A percentile compares a stretch with the other conserved stretches of the same genome.
These are phyloP conservation scores for Ochropacha duplaris DNA, from an alignment of 2,888 invertebrate genomes.

Conservation along the genomic window DNA sequence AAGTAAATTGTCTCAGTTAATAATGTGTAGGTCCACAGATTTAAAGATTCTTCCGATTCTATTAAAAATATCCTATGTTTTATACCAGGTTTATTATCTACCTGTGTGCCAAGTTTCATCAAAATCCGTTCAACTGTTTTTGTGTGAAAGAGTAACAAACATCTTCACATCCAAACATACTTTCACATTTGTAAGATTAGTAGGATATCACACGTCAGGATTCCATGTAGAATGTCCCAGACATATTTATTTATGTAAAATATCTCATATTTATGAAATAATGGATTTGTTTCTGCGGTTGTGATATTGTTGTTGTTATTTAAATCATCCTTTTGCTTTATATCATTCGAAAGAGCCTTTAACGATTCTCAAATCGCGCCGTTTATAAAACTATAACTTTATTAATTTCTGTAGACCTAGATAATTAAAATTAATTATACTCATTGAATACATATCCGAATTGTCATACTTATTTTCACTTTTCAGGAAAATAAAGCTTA, in stretches of 20 bases:
- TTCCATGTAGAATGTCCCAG: too few relatives aligned
- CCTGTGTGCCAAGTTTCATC: too few relatives aligned
- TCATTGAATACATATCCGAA: background rate
- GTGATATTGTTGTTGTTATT: background rate
- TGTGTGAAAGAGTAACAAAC: too few relatives aligned
- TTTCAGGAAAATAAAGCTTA: conserved; percentile 33
- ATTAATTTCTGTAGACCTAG: too few relatives aligned
- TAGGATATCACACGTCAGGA: too few relatives aligned
- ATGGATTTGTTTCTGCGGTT: background rate
- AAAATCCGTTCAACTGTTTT: background rate
- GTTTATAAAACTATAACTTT: too few relatives aligned
- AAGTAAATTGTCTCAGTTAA: background rate
- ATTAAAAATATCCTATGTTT: background rate
- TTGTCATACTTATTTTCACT: background rate
- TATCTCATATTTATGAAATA: background rate
- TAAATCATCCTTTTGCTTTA: background rate
- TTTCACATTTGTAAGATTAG: too few relatives aligned
- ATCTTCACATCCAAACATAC: too few relatives aligned
- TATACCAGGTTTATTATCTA: too few relatives aligned
- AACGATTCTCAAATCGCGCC: too few relatives aligned
- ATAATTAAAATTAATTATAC: too few relatives aligned
- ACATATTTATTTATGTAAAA: background rate
- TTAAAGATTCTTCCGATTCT: background rate
- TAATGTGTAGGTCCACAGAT: background rate
- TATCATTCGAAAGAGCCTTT: too few relatives aligned